phyloP scores from a whole-genome alignment of 64 coral and sea anemone species.

The Pachyseris speciosa region DNA sequence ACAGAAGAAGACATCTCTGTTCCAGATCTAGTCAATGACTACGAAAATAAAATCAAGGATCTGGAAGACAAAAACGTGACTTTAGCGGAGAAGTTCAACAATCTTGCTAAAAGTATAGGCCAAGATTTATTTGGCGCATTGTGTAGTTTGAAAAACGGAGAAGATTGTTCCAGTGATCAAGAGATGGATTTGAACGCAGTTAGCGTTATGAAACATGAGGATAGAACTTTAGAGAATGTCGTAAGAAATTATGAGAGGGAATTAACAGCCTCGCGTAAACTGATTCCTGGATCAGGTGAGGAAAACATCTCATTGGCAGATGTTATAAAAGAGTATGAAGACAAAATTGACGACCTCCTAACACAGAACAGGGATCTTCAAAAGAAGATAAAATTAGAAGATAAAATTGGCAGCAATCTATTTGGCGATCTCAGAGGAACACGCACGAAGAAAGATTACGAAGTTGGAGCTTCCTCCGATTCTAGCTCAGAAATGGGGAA shows the following conservation, averaged over 20 bases:
- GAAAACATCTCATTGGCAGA: conserved; percentile 14
- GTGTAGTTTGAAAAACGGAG: neutral
- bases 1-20: neutral
- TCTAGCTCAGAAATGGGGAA: neutral
- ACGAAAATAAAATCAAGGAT: neutral
- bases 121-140: neutral
- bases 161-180: neutral
- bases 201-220: neutral
- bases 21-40: neutral
- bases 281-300: neutral
- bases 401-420: conserved; percentile 43
- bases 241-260: conserved; percentile 29
- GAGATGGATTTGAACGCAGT: neutral
- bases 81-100: neutral
- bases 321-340: neutral
- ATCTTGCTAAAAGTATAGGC: neutral
- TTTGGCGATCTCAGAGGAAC: neutral
- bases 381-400: neutral
- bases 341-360: neutral
- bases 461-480: neutral
- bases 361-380: neutral
- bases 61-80: neutral
- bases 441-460: neutral
- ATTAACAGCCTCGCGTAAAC: neutral
- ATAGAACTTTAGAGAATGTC: neutral